Evolutionary conservation across 2,113 vertebrate genomes (phyloP).

Genomic region (Notothenia rossii): DNA sequence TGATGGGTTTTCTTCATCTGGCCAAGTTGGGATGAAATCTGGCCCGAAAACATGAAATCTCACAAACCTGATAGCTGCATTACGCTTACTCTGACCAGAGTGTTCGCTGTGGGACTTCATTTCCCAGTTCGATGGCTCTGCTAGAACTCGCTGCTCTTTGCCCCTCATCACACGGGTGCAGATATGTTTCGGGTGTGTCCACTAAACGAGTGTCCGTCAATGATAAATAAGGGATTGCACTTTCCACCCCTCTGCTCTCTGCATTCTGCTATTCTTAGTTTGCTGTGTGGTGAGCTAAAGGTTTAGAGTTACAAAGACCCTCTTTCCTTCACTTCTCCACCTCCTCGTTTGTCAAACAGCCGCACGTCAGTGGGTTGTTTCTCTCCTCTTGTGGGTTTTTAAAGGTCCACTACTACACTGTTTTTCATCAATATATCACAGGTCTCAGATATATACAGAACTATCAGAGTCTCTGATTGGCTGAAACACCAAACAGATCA

Average conservation of each 20-base stretch:
- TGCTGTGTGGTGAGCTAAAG: slow-evolving; percentile 46
- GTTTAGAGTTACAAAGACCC: slow-evolving; percentile 82
- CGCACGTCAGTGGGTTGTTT: slow-evolving; percentile 11
- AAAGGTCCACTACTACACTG: too few relatives aligned
- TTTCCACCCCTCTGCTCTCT: slow-evolving; percentile 51
- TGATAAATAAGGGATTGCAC: slow-evolving; percentile 76
- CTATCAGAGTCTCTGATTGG: too few relatives aligned
- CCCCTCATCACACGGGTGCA: slow-evolving; percentile 26
- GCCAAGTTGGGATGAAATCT: slow-evolving; percentile 63
- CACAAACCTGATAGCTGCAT: slow-evolving; percentile 47
- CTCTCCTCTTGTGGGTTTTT: neutral
- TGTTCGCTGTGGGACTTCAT: slow-evolving; percentile 18
- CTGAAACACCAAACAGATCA: too few relatives aligned
- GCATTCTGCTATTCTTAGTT: slow-evolving; percentile 79
- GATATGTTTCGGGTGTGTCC: slow-evolving; percentile 46
- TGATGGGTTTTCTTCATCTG: slow-evolving; percentile 8
- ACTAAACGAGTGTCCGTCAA: slow-evolving; percentile 53
- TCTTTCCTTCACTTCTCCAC: slow-evolving; percentile 11
- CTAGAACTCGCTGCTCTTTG: neutral
- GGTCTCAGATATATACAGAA: too few relatives aligned
- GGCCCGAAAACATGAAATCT: slow-evolving; percentile 42
- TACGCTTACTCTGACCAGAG: slow-evolving; percentile 51
- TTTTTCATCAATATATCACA: too few relatives aligned
- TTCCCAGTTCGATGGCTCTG: neutral
- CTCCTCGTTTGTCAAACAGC: slow-evolving; percentile 1